Conservation (phyloP, 2,888 invertebrate genomes). For the Aelia acuminata region DNA sequence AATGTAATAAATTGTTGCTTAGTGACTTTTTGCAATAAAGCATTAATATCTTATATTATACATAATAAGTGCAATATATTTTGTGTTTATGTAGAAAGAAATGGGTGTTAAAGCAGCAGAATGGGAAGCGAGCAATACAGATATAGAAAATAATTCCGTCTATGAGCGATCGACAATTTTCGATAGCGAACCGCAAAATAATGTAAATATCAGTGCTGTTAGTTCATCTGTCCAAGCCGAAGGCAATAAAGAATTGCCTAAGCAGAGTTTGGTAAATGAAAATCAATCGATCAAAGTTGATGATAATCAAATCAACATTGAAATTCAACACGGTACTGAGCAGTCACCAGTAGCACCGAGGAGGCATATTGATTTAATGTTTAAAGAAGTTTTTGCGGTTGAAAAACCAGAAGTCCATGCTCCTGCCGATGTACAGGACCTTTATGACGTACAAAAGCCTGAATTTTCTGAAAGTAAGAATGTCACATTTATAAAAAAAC, state of each 20-base stretch:
- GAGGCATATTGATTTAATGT: neutral
- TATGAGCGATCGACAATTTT: slow-evolving; percentile 53
- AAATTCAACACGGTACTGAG: too few relatives aligned
- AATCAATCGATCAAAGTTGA: too few relatives aligned
- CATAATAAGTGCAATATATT: too few relatives aligned
- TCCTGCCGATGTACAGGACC: neutral
- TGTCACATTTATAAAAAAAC: neutral
- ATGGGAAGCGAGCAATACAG: slow-evolving; percentile 61
- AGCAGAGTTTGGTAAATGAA: neutral
- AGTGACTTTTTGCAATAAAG: too few relatives aligned
- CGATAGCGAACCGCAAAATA: neutral
- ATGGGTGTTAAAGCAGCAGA: slow-evolving; percentile 66
- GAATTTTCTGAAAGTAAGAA: neutral
- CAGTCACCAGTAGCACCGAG: neutral
- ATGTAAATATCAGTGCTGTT: neutral
- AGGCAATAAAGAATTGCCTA: neutral
- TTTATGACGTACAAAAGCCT: neutral
- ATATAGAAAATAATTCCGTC: slow-evolving; percentile 20
- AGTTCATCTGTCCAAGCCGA: neutral
- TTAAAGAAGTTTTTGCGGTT: neutral
- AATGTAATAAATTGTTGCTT: too few relatives aligned
- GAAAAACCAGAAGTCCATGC: neutral
- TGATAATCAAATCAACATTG: neutral
- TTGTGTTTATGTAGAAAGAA: slow-evolving; percentile 64
- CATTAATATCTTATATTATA: too few relatives aligned